phyloP scores from a whole-genome alignment of 2,888 invertebrate species.

The Sesia apiformis region DNA sequence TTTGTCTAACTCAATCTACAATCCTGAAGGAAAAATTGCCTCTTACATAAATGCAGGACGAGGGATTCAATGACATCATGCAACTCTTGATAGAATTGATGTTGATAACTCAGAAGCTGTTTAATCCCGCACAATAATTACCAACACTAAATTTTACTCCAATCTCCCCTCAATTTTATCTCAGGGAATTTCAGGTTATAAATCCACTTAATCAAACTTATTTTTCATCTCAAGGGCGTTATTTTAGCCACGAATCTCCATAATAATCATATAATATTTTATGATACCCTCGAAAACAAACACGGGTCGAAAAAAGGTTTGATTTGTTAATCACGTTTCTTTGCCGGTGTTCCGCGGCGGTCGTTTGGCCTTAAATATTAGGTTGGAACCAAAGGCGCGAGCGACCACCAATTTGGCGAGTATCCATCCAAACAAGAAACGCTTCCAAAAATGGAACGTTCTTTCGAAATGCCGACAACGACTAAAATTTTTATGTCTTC shows the following conservation, averaged over 20 bases:
- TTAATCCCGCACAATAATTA: slow-evolving; percentile 1
- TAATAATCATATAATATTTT: slow-evolving; percentile 52
- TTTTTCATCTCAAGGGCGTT: slow-evolving; percentile 35
- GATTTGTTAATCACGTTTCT: slow-evolving; percentile 64
- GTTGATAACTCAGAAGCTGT: not conserved
- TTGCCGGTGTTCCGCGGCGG: slow-evolving; percentile 42
- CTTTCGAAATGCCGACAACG: slow-evolving; percentile 56
- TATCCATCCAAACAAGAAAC: slow-evolving; percentile 41
- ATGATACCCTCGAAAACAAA: slow-evolving; percentile 64
- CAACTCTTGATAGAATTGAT: too few species aligned
- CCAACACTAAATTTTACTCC: not conserved
- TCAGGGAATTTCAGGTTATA: not conserved
- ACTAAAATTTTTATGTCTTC: slow-evolving; percentile 71
- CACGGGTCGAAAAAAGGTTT: slow-evolving; percentile 47
- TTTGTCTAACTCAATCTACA: not conserved
- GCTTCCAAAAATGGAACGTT: slow-evolving; percentile 34
- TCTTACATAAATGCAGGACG: too few species aligned
- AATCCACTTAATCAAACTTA: slow-evolving; percentile 18
- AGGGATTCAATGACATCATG: too few species aligned
- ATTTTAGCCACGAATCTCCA: slow-evolving; percentile 43
- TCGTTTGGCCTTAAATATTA: slow-evolving; percentile 58
- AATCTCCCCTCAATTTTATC: not conserved
- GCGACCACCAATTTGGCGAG: slow-evolving; percentile 65
- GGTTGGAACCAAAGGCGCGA: slow-evolving; percentile 62
- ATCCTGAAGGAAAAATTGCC: not conserved